phyloP scores from a whole-genome alignment of 1,140 invertebrate species.

The Megalonaias nervosa region DNA sequence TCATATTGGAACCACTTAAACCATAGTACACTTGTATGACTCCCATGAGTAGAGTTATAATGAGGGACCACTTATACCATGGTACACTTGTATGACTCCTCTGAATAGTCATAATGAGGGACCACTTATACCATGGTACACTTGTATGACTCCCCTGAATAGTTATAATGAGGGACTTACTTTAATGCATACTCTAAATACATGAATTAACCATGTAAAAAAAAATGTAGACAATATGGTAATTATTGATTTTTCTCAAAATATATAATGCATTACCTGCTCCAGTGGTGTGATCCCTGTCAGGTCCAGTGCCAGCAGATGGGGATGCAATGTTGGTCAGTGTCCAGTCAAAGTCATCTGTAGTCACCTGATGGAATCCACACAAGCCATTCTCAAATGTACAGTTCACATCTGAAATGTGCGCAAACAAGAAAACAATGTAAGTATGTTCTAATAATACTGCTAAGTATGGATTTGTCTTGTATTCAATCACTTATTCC shows the following conservation, averaged over 20 bases:
- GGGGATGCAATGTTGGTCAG: slow-evolving; percentile 76
- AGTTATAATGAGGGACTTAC: slow-evolving; percentile 62
- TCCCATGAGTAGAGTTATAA: no score
- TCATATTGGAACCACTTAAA: no score
- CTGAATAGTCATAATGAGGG: no score
- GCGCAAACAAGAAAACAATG: not conserved
- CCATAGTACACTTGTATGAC: no score
- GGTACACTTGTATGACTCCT: no score
- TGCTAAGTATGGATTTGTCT: no score
- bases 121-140: not conserved
- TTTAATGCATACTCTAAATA: not conserved
- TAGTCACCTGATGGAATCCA: slow-evolving; percentile 60
- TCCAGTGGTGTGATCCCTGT: slow-evolving; percentile 60
- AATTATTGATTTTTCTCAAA: not conserved
- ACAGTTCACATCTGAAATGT: slow-evolving; percentile 55
- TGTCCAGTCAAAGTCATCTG: slow-evolving; percentile 84
- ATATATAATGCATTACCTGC: slow-evolving; percentile 28
- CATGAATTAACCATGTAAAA: not conserved
- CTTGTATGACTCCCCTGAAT: slow-evolving; percentile 56
- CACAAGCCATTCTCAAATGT: slow-evolving; percentile 61
- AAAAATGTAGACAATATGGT: not conserved
- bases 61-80: no score
- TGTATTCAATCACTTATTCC: no score
- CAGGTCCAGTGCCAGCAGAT: slow-evolving; percentile 56
- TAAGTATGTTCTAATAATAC: no score